Base-by-base conservation (phyloP, 2,797 vertebrate genomes). In the Scolopax rusticola region DNA sequence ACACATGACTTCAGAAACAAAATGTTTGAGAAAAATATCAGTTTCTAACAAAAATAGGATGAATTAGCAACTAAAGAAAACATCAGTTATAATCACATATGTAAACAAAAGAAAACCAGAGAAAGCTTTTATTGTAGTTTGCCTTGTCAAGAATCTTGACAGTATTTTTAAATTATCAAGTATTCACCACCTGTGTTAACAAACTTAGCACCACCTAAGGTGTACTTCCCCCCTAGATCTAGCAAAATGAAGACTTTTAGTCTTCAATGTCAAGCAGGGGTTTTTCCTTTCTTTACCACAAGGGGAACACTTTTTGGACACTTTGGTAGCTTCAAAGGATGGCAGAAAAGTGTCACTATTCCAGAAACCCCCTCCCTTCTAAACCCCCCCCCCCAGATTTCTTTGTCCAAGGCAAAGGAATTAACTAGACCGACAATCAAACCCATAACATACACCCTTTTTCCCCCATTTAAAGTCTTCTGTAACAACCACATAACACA, bases 41-140 rank as follows among this genome's bases (percentile, higher is more conserved):
- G 6, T 14, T 94, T 79, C 67, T 23, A 54, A 73, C 20, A 84
- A 59, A 90, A 87, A 11, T 6, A 56, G 16, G 13, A 59, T 56
- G 6, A 79, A 79, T 67, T 77, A 70, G 38, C 40, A 92, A 84
- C 36, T 69, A 76, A 82, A 84, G 64, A 78, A 92, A 93, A 67
- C 25, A 76, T 51, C 7, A 25, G 17, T 32, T 74, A 14, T 36
- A 75, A 41, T 33, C n/a, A 61, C 15, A 24, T 11, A 43, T 3
- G 8, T 59, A 85, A 86, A 68, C 5, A 43, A 45, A 51, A 12
- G 9, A 78, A 86, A 94, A 81, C 38, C 12, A 61, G 45, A 28
- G 32, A 60, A 77, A 64, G 23, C 5, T 70, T 8, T 11, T 40
- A 40, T 36, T 80, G 21, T 45, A 63, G 21, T 25, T 45, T 10